Percentiles rank a stretch among this genome's conserved stretches.
These are phyloP conservation scores for Sebastes flavidus DNA, from an alignment of 2,797 vertebrate genomes.

Conservation along the genomic window DNA sequence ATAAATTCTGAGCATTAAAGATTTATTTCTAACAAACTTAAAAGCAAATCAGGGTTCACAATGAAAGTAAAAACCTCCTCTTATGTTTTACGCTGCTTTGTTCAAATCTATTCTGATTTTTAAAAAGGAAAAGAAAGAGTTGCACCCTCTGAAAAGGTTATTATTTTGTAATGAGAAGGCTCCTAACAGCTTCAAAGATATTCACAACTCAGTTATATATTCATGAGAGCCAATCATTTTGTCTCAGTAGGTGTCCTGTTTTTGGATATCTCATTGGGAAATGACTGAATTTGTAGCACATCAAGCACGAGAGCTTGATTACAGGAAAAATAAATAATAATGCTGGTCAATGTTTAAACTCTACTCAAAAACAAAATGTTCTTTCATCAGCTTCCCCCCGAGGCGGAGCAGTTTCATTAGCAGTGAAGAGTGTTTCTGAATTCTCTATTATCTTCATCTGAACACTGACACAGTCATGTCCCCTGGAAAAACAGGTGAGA, in stretches of 20 bases:
- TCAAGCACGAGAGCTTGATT: neutral
- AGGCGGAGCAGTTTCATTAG: conserved; percentile 22
- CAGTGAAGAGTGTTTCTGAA: conserved; percentile 2
- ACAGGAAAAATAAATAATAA: conserved; percentile 5
- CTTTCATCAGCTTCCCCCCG: conserved; percentile 13
- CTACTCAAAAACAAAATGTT: conserved; percentile 18
- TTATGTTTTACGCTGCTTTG: neutral
- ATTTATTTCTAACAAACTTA: neutral
- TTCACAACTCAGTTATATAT: neutral
- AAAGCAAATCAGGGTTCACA: neutral
- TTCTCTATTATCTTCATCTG: conserved; percentile 23
- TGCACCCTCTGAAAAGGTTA: neutral
- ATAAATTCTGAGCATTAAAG: neutral
- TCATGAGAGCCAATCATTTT: conserved; percentile 12
- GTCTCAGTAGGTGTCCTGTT: conserved; percentile 19
- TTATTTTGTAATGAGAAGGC: conserved; percentile 16
- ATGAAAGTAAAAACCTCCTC: neutral
- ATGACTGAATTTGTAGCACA: neutral
- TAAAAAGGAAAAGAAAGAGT: neutral
- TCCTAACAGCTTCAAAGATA: neutral
- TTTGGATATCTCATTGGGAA: conserved; percentile 12
- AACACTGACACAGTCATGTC: neutral
- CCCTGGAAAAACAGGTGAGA: conserved; percentile 4
- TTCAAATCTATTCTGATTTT: neutral
- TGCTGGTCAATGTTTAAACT: conserved; percentile 19